These are phyloP conservation scores for Zaprionus obscuricornis DNA, from an alignment of 2,888 invertebrate species.

Conservation along the genomic window DNA sequence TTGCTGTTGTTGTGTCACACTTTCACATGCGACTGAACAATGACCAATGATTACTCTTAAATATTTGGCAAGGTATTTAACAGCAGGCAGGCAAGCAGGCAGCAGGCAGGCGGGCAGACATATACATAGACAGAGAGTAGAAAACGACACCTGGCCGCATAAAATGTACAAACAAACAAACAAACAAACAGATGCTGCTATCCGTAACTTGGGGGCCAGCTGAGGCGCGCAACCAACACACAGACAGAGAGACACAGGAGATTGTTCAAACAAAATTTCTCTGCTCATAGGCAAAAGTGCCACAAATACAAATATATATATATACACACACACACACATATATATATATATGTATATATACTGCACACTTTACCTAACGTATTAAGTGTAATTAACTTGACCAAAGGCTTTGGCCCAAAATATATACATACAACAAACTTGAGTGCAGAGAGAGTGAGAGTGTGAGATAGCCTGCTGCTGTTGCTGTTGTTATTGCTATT, in stretches of 20 bases:
- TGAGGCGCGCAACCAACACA: slow-evolving; percentile 6
- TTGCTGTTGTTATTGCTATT: no score
- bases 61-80: slow-evolving; percentile 60
- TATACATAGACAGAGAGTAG: background rate
- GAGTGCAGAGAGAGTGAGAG: no score
- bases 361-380: slow-evolving; percentile 44
- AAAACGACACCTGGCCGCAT: slow-evolving; percentile 43
- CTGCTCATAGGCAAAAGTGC: slow-evolving; percentile 15
- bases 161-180: slow-evolving; percentile 51
- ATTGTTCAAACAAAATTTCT: background rate
- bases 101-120: slow-evolving; percentile 8
- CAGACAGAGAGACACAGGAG: slow-evolving; percentile 27
- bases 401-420: slow-evolving; percentile 25
- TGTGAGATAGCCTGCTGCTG: no score
- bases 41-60: slow-evolving; percentile 55
- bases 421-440: background rate
- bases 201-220: no score
- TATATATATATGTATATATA: slow-evolving; percentile 11
- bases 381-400: slow-evolving; percentile 77
- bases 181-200: no score
- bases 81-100: slow-evolving; percentile 25
- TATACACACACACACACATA: slow-evolving; percentile 12
- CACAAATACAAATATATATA: slow-evolving; percentile 15
- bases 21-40: slow-evolving; percentile 13
- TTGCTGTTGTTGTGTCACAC: slow-evolving; percentile 21